Conservation (phyloP, 2,888 invertebrate genomes). For the Tachina fera region DNA sequence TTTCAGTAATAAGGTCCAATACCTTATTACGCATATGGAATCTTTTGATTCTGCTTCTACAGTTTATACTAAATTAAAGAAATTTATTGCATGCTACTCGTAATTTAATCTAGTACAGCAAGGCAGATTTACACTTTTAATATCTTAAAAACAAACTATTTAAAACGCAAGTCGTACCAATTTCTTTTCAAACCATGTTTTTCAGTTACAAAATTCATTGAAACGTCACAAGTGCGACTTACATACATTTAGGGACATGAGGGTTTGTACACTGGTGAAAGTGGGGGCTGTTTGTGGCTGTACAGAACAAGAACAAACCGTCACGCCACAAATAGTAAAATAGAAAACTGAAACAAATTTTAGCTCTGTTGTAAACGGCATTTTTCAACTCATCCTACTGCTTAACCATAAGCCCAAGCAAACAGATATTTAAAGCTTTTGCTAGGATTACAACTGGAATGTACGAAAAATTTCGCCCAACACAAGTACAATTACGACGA, state of each 20-base stretch:
- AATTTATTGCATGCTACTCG: no score
- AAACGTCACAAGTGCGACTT: not conserved
- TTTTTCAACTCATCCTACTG: conserved; percentile 34
- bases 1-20: no score
- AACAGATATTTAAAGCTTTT: not conserved
- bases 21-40: no score
- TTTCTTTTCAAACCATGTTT: not conserved
- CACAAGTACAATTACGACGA: no score
- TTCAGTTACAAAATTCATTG: not conserved
- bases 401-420: conserved; percentile 11
- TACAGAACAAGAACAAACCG: no score
- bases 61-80: no score
- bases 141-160: not conserved
- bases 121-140: no score
- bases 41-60: no score
- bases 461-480: no score
- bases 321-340: conserved; percentile 56
- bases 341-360: conserved; percentile 56
- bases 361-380: conserved; percentile 15
- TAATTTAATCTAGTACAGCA: no score
- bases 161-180: not conserved
- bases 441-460: no score
- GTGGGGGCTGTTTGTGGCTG: conserved; percentile 1
- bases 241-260: not conserved
- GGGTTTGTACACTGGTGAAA: no score